A percentile compares a stretch with the other conserved stretches of the same genome.
These are phyloP conservation scores for Caenorhabditis becei DNA, from an alignment of 2,888 invertebrate genomes.

Conservation along the genomic window DNA sequence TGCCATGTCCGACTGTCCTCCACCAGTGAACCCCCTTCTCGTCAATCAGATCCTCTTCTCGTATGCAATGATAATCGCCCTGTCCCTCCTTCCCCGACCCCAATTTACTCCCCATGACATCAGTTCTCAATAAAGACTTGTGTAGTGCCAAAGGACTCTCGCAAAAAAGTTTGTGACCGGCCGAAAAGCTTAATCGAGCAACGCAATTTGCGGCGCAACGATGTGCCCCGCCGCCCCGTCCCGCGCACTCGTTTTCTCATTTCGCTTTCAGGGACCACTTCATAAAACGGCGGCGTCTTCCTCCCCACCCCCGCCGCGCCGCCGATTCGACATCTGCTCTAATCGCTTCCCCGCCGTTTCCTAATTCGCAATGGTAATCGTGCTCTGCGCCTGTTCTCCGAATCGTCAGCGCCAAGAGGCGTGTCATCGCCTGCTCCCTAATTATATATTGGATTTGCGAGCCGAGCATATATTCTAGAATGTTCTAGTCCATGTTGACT, in stretches of 20 bases:
- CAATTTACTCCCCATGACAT: constrained; percentile 55
- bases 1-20: constrained; percentile 21
- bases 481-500: constrained; percentile 28
- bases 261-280: constrained; percentile 52
- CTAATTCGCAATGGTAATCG: constrained; percentile 10
- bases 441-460: constrained; percentile 30
- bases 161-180: constrained; percentile 34
- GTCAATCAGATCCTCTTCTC: constrained; percentile 21
- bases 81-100: neutral
- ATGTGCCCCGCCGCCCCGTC: constrained; percentile 20
- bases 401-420: neutral
- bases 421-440: constrained; percentile 19
- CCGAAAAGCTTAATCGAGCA: constrained; percentile 57
- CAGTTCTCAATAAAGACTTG: constrained; percentile 45
- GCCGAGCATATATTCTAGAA: constrained; percentile 28
- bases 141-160: constrained; percentile 38
- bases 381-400: neutral
- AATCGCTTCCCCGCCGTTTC: neutral
- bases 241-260: constrained; percentile 56
- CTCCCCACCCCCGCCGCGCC: constrained; percentile 24
- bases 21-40: constrained; percentile 17
- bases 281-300: constrained; percentile 55
- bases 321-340: constrained; percentile 42
- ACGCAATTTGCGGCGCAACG: constrained; percentile 53
- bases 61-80: constrained; percentile 45